Percentiles rank a stretch among this genome's conserved stretches.
Conservation (phyloP, 2,888 invertebrate species). For the Chironomus tentans region DNA sequence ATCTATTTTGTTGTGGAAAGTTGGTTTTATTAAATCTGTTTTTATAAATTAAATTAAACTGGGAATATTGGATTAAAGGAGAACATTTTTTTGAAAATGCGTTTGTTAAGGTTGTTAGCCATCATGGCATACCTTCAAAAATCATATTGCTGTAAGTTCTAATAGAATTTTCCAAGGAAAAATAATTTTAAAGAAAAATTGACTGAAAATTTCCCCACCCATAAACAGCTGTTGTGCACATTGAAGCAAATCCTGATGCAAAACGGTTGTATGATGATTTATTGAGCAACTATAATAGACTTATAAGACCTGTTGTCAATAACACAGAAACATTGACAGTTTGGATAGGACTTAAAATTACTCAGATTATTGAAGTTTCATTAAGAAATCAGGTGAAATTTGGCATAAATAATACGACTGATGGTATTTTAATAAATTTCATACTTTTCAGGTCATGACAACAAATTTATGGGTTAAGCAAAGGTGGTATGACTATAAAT, state of each 20-base stretch:
- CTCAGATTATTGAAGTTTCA: slow-evolving; percentile 86
- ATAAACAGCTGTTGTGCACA: slow-evolving; percentile 13
- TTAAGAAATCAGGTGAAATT: slow-evolving; percentile 62
- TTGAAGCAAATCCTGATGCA: slow-evolving; percentile 84
- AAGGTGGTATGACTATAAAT: slow-evolving; percentile 89
- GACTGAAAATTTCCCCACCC: background rate
- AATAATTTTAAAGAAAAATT: background rate
- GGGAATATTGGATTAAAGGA: background rate
- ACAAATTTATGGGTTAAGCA: slow-evolving; percentile 78
- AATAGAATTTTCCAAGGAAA: background rate
- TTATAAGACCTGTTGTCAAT: slow-evolving; percentile 88
- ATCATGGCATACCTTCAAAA: background rate
- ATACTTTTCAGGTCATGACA: slow-evolving; percentile 61
- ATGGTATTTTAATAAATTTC: background rate
- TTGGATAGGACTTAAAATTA: slow-evolving; percentile 78
- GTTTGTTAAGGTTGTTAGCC: background rate
- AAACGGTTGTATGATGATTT: slow-evolving; percentile 93
- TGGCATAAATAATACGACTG: background rate
- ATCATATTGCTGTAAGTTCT: background rate
- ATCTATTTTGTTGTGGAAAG: slow-evolving; percentile 3
- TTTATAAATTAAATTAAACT: background rate
- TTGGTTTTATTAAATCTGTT: background rate
- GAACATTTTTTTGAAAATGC: background rate
- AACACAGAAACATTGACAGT: slow-evolving; percentile 89
- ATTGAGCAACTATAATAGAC: slow-evolving; percentile 87